phyloP scores from a whole-genome alignment of 2,888 invertebrate species.

The Pherbina coryleti region DNA sequence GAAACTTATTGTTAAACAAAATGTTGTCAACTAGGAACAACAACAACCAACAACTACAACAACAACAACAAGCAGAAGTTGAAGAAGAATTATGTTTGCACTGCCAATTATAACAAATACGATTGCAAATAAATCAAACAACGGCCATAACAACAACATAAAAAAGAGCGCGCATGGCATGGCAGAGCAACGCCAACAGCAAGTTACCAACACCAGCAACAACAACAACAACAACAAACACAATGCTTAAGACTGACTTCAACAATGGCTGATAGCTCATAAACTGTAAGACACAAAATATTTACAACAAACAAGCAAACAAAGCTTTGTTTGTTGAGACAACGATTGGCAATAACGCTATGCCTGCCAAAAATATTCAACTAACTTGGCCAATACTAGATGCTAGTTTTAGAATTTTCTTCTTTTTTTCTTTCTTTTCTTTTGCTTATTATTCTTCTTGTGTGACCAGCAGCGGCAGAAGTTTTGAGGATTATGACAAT shows the following conservation, averaged over 20 bases:
- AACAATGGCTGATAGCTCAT: not conserved
- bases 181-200: constrained; percentile 33
- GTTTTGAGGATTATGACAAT: constrained; percentile 29
- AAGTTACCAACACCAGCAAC: not conserved
- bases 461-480: not conserved
- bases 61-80: constrained; percentile 7
- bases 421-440: too few relatives aligned
- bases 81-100: constrained; percentile 30
- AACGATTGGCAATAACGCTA: constrained; percentile 9
- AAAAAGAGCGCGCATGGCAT: constrained; percentile 33
- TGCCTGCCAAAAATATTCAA: constrained; percentile 4
- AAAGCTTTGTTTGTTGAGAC: not conserved
- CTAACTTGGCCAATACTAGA: not conserved
- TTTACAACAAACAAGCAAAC: constrained; percentile 1
- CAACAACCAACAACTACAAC: constrained; percentile 13
- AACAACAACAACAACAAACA: constrained; percentile 25
- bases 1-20: constrained; percentile 29
- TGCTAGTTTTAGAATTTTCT: not conserved
- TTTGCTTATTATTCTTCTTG: too few relatives aligned
- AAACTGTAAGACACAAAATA: not conserved
- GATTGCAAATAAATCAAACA: constrained; percentile 39
- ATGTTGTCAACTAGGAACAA: constrained; percentile 26
- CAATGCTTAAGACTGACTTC: not conserved
- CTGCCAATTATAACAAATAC: constrained; percentile 42
- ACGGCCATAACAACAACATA: constrained; percentile 24